Base-by-base conservation (phyloP, 1,140 invertebrate genomes). In the Vollenhovia emeryi region DNA sequence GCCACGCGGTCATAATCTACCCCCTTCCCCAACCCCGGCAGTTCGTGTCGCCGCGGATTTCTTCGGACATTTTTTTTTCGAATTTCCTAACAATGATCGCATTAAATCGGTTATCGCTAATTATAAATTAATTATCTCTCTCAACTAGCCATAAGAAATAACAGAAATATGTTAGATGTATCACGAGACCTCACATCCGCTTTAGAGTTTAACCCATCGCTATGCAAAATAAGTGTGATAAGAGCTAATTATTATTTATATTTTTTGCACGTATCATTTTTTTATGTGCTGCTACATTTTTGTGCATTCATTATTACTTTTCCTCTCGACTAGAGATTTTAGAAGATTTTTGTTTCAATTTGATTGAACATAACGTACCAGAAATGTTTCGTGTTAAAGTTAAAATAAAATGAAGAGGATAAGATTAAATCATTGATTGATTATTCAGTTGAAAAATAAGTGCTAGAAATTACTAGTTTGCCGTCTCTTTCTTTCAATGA, bases 1-100 rank as follows among this genome's bases (percentile, higher is more conserved):
- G 52, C 33, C 50, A 50, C 69, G 21, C n/a, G 27, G 69, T n/a
- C 68, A 82, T 82, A 82, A 82, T 71, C 78, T 43, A 80, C 66
- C 78, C 36, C n/a, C n/a, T n/a, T n/a, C n/a, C n/a, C n/a, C n/a
- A n/a, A n/a, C n/a, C n/a, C 24, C 36, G 8, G 24, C 50, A 7
- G 15, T 24, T 36, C 50, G 50, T 13, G 6, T 9, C 24, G 33
- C 18, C 24, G 18, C 9, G 48, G 11, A 40, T 45, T 82, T 82
- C 50, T 80, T 79, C 9, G 4, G 7, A 36, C 4, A n/a, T n/a
- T n/a, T n/a, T 18, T 13, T 79, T 73, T 82, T 7, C 59, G 13
- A 82, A 82, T 45, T 71, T 55, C 27, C 78, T 33, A 36, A n/a
- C 66, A 45, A 57, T 13, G 36, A 59, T 71, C 13, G 33, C 18